Evolutionary conservation across 2,888 invertebrate species (phyloP).

Genomic region (Timema podura): DNA sequence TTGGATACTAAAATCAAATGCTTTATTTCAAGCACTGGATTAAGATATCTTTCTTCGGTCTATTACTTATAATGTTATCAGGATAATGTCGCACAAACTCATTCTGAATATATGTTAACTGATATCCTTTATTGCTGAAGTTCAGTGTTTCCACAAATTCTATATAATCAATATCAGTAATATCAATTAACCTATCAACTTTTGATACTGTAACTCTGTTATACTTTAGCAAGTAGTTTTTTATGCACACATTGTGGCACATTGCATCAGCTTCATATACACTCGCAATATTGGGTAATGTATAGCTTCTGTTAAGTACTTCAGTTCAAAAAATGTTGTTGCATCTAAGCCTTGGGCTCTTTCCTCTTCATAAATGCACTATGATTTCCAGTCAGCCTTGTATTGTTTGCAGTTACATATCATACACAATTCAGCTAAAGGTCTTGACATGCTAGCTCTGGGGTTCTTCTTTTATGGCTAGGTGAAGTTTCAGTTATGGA

Average conservation of each 20-base stretch:
- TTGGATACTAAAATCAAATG: not conserved
- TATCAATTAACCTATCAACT: no score
- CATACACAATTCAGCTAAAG: no score
- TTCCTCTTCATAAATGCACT: not conserved
- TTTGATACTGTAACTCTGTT: no score
- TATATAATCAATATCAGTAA: not conserved
- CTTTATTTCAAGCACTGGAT: not conserved
- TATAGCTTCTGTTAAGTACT: not conserved
- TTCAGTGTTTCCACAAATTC: not conserved
- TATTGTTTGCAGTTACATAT: no score
- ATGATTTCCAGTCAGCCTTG: no score
- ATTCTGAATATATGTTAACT: not conserved
- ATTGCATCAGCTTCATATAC: not conserved
- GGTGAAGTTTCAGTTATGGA: no score
- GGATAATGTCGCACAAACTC: not conserved
- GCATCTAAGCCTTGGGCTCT: constrained; percentile 1
- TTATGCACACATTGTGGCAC: not conserved
- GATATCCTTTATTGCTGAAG: not conserved
- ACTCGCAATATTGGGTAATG: not conserved
- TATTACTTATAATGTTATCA: not conserved
- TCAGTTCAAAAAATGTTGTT: not conserved
- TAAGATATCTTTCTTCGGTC: not conserved
- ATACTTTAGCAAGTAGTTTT: not conserved
- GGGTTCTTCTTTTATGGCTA: no score
- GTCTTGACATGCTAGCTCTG: no score